These are phyloP conservation scores for Paguma larvata DNA, from an alignment of 2,797 vertebrate genomes.

Conservation along the genomic window DNA sequence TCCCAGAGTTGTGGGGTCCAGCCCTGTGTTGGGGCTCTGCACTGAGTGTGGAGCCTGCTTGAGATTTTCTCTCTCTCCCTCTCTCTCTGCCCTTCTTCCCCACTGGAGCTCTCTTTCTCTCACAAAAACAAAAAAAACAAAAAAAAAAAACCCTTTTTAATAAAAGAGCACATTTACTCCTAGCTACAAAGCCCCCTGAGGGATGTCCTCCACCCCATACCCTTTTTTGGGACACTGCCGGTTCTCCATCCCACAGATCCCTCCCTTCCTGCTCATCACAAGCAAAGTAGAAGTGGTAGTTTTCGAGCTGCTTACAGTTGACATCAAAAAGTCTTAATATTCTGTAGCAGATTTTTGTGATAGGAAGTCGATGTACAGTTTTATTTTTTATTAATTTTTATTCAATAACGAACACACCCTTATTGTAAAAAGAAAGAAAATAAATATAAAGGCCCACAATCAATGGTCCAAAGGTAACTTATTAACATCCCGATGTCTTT, in stretches of 20 bases:
- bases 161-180: conserved; percentile 19
- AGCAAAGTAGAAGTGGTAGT: conserved; percentile 12
- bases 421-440: not conserved
- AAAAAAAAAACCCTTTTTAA: not conserved
- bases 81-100: no score
- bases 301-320: not conserved
- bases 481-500: not conserved
- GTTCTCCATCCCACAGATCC: not conserved
- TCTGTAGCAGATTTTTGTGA: not conserved
- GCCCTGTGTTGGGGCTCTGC: no score
- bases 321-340: not conserved
- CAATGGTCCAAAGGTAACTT: not conserved
- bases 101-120: no score
- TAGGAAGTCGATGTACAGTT: not conserved
- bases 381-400: not conserved
- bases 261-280: not conserved
- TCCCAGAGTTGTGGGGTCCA: no score
- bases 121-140: no score
- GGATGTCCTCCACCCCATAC: not conserved
- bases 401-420: not conserved
- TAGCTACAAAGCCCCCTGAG: not conserved
- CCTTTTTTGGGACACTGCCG: not conserved
- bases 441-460: not conserved
- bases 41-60: no score
- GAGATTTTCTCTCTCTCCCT: no score